Evolutionary conservation across 1,140 invertebrate genomes (phyloP).

Genomic region (Contarinia nasturtii): DNA sequence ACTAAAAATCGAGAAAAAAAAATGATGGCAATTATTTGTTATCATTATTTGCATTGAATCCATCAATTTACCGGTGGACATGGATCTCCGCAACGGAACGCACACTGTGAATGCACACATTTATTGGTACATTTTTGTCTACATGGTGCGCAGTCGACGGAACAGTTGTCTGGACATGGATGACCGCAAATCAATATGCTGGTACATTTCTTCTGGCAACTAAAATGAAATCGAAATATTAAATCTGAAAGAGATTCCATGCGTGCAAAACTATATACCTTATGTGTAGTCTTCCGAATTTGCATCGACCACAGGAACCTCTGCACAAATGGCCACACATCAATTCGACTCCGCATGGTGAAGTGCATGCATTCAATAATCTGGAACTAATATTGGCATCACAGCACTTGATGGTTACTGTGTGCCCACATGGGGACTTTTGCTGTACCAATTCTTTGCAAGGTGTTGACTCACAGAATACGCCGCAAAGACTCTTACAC

Average conservation of each 20-base stretch:
- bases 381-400: not conserved
- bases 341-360: not conserved
- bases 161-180: slow-evolving; percentile 32
- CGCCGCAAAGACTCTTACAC: not conserved
- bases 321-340: slow-evolving; percentile 18
- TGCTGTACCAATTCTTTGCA: not conserved
- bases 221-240: not conserved
- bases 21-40: slow-evolving; percentile 21
- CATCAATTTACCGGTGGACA: slow-evolving; percentile 23
- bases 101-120: slow-evolving; percentile 31
- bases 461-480: not conserved
- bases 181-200: slow-evolving; percentile 42
- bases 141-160: slow-evolving; percentile 32
- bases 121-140: slow-evolving; percentile 26
- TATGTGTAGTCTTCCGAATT: slow-evolving; percentile 37
- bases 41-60: no score
- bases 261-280: slow-evolving; percentile 2
- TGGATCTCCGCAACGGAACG: slow-evolving; percentile 28
- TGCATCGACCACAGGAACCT: slow-evolving; percentile 36
- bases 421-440: not conserved
- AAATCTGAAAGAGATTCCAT: no score
- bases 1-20: slow-evolving; percentile 21
- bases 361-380: not conserved
- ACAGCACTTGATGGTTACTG: not conserved
- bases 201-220: slow-evolving; percentile 36